phyloP scores from a whole-genome alignment of 2,113 vertebrate species.

The Sitta europaea region DNA sequence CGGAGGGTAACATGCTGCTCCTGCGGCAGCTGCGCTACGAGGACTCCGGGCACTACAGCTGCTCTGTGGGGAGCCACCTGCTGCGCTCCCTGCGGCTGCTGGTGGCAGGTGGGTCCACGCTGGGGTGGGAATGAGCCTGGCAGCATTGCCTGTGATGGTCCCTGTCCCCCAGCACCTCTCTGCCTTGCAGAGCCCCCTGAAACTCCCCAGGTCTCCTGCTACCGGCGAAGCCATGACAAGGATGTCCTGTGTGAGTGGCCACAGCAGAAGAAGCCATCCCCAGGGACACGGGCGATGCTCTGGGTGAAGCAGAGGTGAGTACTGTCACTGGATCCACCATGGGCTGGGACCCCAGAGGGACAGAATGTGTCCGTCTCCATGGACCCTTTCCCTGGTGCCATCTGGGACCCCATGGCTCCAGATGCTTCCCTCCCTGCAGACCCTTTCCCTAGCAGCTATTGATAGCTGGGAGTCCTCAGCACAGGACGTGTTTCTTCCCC shows the following conservation, averaged over 20 bases:
- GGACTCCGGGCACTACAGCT: slow-evolving; percentile 59
- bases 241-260: slow-evolving; percentile 68
- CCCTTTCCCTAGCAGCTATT: not conserved
- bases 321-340: no score
- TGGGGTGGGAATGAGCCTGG: not conserved
- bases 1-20: not conserved
- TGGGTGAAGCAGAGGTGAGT: slow-evolving; percentile 54
- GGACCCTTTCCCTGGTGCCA: not conserved
- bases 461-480: not conserved
- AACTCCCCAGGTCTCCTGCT: slow-evolving; percentile 50
- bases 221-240: slow-evolving; percentile 39
- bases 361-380: not conserved
- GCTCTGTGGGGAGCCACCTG: not conserved
- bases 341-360: not conserved
- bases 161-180: not conserved
- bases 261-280: not conserved
- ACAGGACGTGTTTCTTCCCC: not conserved
- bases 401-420: not conserved
- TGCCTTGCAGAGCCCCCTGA: slow-evolving; percentile 59
- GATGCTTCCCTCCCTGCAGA: not conserved
- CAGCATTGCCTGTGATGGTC: accelerated
- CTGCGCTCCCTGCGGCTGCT: slow-evolving; percentile 34
- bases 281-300: not conserved
- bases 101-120: slow-evolving; percentile 63
- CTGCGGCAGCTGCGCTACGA: not conserved